Base-by-base conservation (phyloP, 92 coral and sea anemone species). In the Zoanthus sansibaricus region DNA sequence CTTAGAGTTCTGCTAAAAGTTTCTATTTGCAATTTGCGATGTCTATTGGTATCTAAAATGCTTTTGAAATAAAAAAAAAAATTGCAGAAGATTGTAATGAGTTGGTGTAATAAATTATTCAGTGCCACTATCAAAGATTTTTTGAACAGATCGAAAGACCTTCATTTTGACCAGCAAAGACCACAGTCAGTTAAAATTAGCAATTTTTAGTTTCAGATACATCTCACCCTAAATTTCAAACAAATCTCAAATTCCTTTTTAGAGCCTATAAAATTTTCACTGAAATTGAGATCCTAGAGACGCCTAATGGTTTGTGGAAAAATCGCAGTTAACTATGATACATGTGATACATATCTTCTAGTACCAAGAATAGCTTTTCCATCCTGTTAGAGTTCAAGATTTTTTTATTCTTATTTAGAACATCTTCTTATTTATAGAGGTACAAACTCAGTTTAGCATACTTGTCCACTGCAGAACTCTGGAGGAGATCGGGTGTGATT, bases 131-230 rank as follows among this genome's bases (percentile, higher is more conserved):
- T 80, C 85, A 80, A 80, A 80, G 85, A 67, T 69, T 64, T 37
- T 59, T 18, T 46, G 74, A 46, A 20, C 74, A 80, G 85, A 80
- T 80, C 85, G 85, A 80, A 80, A 80, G 85, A 62, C 74, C 85
- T 80, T 78, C 9, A 9, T 44, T 79, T 46, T 15, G 75, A 31
- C 42, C 85, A 68, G 47, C 47, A 66, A 18, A 46, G 62, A 47
- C 16, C 75, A 66, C 45, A 13, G 3, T 6, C 21, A n/a, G 66
- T 80, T 46, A 6, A 66, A 67, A 64, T n/a, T 80, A 66, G 9
- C 18, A 80, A 13, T 5, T 17, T 14, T 11, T 6, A 14, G 14
- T 11, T 12, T 33, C 42, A 3, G 64, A 30, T 9, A 77, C 55
- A 77, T 77, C 69, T 17, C 10, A 62, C 69, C 1, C 7, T 62